These are phyloP conservation scores for Rhamnusium bicolor DNA, from an alignment of 2,888 invertebrate species.

Conservation along the genomic window DNA sequence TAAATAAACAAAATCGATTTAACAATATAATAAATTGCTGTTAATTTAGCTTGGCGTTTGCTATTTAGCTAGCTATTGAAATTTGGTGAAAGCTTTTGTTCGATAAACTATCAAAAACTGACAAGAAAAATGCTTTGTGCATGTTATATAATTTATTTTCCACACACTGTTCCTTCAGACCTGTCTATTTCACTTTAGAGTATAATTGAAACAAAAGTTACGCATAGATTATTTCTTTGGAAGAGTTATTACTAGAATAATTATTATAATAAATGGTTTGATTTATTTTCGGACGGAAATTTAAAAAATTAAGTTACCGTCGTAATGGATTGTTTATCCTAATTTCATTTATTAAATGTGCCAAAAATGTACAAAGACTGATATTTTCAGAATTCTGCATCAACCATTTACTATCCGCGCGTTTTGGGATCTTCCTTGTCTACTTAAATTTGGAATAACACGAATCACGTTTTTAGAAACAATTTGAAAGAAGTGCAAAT, in stretches of 20 bases:
- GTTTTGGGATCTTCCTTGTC: no score
- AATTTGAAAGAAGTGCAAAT: no score
- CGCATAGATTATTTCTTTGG: slow-evolving; percentile 6
- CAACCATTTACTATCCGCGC: no score
- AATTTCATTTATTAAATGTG: no score
- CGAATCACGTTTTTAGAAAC: no score
- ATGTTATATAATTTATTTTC: slow-evolving; percentile 36
- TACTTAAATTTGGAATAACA: no score
- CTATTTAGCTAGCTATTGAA: slow-evolving; percentile 34
- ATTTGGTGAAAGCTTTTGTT: slow-evolving; percentile 39
- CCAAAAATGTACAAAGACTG: no score
- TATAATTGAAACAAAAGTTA: slow-evolving; percentile 13
- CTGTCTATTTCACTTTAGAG: slow-evolving; percentile 12
- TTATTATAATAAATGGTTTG: slow-evolving; percentile 25
- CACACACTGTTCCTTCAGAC: slow-evolving; percentile 1
- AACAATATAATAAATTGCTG: slow-evolving; percentile 30
- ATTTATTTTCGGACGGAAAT: no score
- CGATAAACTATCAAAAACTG: slow-evolving; percentile 45
- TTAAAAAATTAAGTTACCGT: no score
- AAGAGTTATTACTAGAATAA: slow-evolving; percentile 13
- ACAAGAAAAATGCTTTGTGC: slow-evolving; percentile 45
- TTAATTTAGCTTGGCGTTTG: slow-evolving; percentile 26
- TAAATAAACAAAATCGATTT: slow-evolving; percentile 40
- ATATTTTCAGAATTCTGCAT: no score
- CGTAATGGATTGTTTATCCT: no score